phyloP scores from a whole-genome alignment of 2,888 invertebrate species.

The Acrocera orbiculus region DNA sequence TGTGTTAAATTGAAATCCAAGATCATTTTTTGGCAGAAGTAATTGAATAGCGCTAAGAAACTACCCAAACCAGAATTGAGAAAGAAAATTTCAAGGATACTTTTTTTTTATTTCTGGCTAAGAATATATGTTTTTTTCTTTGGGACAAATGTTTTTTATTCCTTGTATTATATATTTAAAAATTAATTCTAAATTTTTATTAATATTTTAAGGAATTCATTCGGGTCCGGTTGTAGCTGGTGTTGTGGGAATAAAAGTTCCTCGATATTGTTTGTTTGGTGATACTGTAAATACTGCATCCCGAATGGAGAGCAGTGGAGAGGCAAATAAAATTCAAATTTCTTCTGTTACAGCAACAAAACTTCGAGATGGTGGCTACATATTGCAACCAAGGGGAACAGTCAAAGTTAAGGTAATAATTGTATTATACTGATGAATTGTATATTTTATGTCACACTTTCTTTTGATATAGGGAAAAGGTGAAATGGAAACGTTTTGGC shows the following conservation, averaged over 20 bases:
- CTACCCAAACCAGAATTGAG: too few species aligned
- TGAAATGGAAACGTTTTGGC: conserved; percentile 71
- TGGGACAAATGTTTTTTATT: too few species aligned
- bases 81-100: too few species aligned
- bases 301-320: conserved; percentile 56
- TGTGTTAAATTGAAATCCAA: too few species aligned
- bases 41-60: too few species aligned
- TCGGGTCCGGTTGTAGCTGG: conserved; percentile 79
- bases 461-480: conserved; percentile 55
- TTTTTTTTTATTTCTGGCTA: too few species aligned
- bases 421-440: not conserved
- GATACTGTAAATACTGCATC: conserved; percentile 86
- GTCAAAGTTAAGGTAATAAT: conserved; percentile 56
- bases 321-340: conserved; percentile 58
- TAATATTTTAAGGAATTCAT: conserved; percentile 47
- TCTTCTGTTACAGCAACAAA: conserved; percentile 52
- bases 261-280: conserved; percentile 76
- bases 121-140: too few species aligned
- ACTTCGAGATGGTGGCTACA: conserved; percentile 46
- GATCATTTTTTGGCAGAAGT: too few species aligned
- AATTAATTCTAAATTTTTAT: too few species aligned
- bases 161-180: too few species aligned
- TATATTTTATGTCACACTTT: conserved; percentile 13
- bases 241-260: conserved; percentile 68
- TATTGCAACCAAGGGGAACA: conserved; percentile 49